Percentiles rank a stretch among this genome's conserved stretches.
These are phyloP conservation scores for Eupleurogrammus muticus DNA, from an alignment of 2,797 vertebrate genomes.

Conservation along the genomic window DNA sequence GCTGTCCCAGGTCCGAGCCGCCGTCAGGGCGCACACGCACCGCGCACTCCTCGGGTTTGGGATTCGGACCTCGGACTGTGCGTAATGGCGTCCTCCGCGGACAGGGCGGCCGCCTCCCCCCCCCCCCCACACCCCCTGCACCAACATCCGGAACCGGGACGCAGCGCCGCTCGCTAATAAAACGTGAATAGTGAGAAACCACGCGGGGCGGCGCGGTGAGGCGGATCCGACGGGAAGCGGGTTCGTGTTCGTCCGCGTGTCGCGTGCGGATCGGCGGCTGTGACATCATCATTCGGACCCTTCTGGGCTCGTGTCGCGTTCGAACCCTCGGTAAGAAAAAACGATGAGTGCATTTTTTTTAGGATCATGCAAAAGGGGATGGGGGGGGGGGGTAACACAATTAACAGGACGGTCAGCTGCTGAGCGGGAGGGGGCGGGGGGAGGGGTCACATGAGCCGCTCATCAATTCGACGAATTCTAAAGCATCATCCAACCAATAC, in stretches of 20 bases:
- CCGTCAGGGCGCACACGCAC: constrained; percentile 66
- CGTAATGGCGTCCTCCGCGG: constrained; percentile 86
- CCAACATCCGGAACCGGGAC: not conserved
- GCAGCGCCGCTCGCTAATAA: not conserved
- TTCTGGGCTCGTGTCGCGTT: constrained; percentile 27
- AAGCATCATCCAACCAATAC: constrained; percentile 1
- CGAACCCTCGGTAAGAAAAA: constrained; percentile 32
- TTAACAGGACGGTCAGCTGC: constrained; percentile 20
- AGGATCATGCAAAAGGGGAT: constrained; percentile 29
- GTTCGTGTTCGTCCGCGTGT: constrained; percentile 11
- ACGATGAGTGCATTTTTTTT: constrained; percentile 39
- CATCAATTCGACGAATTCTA: constrained; percentile 11
- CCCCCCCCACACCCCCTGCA: constrained; percentile 20
- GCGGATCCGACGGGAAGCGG: constrained; percentile 14
- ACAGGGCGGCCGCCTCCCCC: constrained; percentile 54
- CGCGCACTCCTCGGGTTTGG: constrained; percentile 24
- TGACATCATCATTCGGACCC: constrained; percentile 65
- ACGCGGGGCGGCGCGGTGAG: no score
- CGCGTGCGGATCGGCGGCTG: constrained; percentile 35
- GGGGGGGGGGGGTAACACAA: constrained; percentile 20
- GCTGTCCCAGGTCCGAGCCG: constrained; percentile 81
- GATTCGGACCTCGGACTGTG: constrained; percentile 84
- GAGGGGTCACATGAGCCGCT: constrained; percentile 25
- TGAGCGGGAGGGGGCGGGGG: not conserved
- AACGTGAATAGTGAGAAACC: not conserved